Conservation (phyloP, 2,888 invertebrate genomes). For the Creontiades dilutus region DNA sequence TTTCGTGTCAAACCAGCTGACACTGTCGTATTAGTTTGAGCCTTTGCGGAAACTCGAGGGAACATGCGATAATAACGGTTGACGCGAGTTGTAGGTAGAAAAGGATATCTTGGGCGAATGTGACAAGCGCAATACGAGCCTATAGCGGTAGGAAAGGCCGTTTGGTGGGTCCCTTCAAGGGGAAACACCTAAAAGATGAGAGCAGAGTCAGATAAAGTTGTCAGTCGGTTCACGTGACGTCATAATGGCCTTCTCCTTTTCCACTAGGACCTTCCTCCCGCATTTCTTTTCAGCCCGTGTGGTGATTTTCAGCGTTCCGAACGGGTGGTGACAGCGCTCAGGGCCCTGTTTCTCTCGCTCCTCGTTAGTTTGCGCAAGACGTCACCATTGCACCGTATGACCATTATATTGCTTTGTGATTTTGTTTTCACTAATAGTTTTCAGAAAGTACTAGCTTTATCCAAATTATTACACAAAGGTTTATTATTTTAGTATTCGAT, state of each 20-base stretch:
- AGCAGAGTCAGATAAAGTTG: conserved; percentile 66
- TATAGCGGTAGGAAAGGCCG: conserved; percentile 41
- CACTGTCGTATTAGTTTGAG: conserved; percentile 62
- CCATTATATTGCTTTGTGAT: no score
- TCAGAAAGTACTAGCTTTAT: no score
- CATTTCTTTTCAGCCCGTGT: conserved; percentile 52
- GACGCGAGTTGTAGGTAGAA: conserved; percentile 56
- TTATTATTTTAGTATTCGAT: no score
- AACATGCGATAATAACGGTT: conserved; percentile 59
- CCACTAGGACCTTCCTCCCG: conserved; percentile 17
- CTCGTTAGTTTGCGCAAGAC: neutral
- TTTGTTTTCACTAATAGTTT: no score
- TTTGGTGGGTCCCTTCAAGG: conserved; percentile 46
- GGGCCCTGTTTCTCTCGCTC: neutral
- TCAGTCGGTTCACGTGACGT: conserved; percentile 64
- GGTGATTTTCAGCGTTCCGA: conserved; percentile 50
- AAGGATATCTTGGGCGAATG: conserved; percentile 60
- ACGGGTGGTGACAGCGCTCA: conserved; percentile 34
- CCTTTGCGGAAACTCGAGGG: conserved; percentile 58
- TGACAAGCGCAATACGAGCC: conserved; percentile 63
- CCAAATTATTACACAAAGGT: no score
- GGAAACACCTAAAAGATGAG: conserved; percentile 66
- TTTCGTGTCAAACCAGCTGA: conserved; percentile 55
- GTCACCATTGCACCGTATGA: no score
- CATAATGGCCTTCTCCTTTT: conserved; percentile 63